Evolutionary conservation across 2,113 vertebrate species (phyloP).

Genomic region (Phocoena sinus): DNA sequence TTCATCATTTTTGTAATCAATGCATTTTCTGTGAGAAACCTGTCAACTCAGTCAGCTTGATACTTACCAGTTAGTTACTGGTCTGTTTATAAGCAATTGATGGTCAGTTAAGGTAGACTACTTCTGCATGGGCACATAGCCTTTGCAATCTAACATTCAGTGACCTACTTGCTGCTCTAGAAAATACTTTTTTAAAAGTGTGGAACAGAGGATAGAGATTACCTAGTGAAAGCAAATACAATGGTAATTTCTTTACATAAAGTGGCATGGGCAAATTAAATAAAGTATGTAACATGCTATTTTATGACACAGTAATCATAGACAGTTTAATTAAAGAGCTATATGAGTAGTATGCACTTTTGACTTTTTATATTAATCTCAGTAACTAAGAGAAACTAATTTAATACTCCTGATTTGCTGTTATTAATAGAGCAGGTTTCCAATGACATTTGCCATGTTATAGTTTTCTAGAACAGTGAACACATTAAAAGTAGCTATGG

Average conservation of each 20-base stretch:
- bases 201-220: neutral
- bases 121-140: neutral
- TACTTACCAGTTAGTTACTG: neutral
- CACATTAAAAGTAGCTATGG: slow-evolving; percentile 4
- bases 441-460: neutral
- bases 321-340: slow-evolving; percentile 9
- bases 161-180: neutral
- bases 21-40: neutral
- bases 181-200: neutral
- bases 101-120: neutral
- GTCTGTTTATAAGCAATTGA: neutral
- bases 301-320: slow-evolving; percentile 32
- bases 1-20: neutral
- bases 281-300: neutral
- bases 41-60: neutral
- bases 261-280: neutral
- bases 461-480: neutral
- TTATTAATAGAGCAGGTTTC: neutral
- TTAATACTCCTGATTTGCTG: slow-evolving; percentile 29
- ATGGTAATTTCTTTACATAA: neutral
- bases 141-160: neutral
- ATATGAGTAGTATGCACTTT: neutral
- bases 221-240: neutral
- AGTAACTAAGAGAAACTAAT: slow-evolving; percentile 26
- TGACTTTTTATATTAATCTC: slow-evolving; percentile 16